Evolutionary conservation across 2,113 vertebrate genomes (phyloP).

Genomic region (Diadophis punctatus): DNA sequence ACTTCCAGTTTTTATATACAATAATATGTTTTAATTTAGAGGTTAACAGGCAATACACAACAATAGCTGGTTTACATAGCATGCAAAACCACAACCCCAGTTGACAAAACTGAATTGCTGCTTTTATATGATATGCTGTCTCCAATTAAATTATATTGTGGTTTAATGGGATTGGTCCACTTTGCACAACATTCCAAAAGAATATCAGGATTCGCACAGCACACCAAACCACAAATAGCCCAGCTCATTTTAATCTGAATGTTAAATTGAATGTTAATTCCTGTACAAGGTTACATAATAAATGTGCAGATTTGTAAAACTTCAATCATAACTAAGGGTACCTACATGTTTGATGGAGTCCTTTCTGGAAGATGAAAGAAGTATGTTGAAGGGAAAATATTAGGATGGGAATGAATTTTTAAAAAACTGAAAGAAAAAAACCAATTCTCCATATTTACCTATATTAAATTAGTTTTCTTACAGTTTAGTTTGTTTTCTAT

Average conservation of each 20-base stretch:
- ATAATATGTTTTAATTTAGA: not conserved
- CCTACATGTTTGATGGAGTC: not conserved
- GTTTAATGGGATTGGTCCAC: not conserved
- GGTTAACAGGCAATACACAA: not conserved
- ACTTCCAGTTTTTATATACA: not conserved
- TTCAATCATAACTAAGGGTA: not conserved
- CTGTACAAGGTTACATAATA: not conserved
- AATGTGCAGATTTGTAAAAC: not conserved
- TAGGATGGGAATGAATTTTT: not conserved
- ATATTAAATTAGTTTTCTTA: not conserved
- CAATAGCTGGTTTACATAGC: not conserved
- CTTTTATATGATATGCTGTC: not conserved
- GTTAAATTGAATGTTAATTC: not conserved
- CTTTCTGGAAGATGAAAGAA: not conserved
- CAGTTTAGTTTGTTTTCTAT: not conserved
- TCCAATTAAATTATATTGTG: not conserved
- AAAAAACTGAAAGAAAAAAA: not conserved
- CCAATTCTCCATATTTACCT: not conserved
- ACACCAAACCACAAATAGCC: not conserved
- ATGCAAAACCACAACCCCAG: not conserved
- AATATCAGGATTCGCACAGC: not conserved
- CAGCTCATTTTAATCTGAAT: not conserved
- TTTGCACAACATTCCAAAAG: not conserved
- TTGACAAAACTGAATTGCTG: not conserved
- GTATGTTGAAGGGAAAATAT: not conserved